These are phyloP conservation scores for Hololepta plana DNA, from an alignment of 2,888 invertebrate species.

Conservation along the genomic window DNA sequence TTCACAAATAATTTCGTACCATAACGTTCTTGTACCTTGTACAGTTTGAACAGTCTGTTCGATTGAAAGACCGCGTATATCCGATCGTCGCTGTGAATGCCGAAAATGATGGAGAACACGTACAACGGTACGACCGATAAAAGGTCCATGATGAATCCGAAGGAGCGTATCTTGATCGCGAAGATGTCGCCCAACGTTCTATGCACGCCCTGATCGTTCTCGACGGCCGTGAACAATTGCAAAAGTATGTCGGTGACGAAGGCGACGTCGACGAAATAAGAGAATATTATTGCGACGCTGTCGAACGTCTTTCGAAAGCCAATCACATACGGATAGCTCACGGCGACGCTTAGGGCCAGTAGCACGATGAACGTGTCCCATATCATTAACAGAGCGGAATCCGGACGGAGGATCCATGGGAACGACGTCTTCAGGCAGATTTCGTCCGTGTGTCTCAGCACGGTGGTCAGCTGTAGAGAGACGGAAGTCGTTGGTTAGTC, in stretches of 20 bases:
- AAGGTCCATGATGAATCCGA: slow-evolving; percentile 10
- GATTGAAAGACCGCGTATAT: too few relatives aligned
- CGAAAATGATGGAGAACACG: too few relatives aligned
- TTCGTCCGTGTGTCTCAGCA: too few relatives aligned
- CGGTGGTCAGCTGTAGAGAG: too few relatives aligned
- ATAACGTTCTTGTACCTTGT: too few relatives aligned
- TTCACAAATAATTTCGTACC: too few relatives aligned
- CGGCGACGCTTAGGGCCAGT: slow-evolving; percentile 7
- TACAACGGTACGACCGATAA: slow-evolving; percentile 10
- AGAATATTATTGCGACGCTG: too few relatives aligned
- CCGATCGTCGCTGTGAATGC: too few relatives aligned
- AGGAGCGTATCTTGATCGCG: slow-evolving; percentile 8
- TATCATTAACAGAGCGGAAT: slow-evolving; percentile 10
- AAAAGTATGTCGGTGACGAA: slow-evolving; percentile 12
- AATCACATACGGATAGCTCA: slow-evolving; percentile 4
- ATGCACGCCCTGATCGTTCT: slow-evolving; percentile 12
- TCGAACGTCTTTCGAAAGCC: slow-evolving; percentile 5
- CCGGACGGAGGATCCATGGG: slow-evolving; percentile 13
- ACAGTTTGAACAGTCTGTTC: too few relatives aligned
- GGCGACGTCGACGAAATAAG: slow-evolving; percentile 8
- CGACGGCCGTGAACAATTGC: slow-evolving; percentile 12
- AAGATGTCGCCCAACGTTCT: slow-evolving; percentile 10
- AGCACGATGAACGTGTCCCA: slow-evolving; percentile 12
- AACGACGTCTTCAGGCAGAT: slow-evolving; percentile 12
- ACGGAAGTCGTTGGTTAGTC: too few relatives aligned